Conservation (phyloP, 2,888 invertebrate genomes). For the Dryobota labecula region DNA sequence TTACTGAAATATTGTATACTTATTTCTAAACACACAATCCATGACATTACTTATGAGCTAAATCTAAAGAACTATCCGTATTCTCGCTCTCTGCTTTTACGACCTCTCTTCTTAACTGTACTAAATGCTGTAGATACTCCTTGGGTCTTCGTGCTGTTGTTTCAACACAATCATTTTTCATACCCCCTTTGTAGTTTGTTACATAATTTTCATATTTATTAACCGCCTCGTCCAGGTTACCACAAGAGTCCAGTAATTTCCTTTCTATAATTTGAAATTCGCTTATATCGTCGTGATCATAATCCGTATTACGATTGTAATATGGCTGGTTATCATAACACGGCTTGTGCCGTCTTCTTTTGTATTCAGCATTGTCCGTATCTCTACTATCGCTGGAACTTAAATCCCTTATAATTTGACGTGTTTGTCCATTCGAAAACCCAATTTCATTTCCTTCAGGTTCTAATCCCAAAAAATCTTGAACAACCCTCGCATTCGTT, state of each 20-base stretch:
- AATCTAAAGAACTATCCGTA: constrained; percentile 69
- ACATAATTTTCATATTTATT: constrained; percentile 80
- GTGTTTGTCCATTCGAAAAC: constrained; percentile 55
- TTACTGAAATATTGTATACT: constrained; percentile 3
- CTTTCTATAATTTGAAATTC: constrained; percentile 74
- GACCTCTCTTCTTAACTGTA: constrained; percentile 89
- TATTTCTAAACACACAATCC: constrained; percentile 12
- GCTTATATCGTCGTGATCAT: constrained; percentile 66
- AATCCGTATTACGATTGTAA: constrained; percentile 26
- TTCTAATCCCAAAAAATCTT: constrained; percentile 75
- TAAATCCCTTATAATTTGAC: constrained; percentile 61
- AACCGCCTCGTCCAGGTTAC: constrained; percentile 77
- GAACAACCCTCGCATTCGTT: constrained; percentile 72
- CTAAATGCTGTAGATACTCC: constrained; percentile 90
- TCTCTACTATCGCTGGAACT: constrained; percentile 68
- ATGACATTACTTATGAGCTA: constrained; percentile 54
- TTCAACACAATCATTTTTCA: constrained; percentile 44
- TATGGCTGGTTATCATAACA: constrained; percentile 39
- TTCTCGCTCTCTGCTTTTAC: constrained; percentile 88
- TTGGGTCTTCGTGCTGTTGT: constrained; percentile 83
- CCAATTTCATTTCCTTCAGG: constrained; percentile 39
- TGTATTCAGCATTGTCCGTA: constrained; percentile 59
- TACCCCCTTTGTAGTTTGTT: constrained; percentile 63
- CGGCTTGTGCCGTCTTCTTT: constrained; percentile 35
- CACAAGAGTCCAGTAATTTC: constrained; percentile 80